Evolutionary conservation across 2,797 vertebrate species (phyloP), one percentile per base, ranked within the genome.

Genomic region (Myotis findleyi): DNA sequence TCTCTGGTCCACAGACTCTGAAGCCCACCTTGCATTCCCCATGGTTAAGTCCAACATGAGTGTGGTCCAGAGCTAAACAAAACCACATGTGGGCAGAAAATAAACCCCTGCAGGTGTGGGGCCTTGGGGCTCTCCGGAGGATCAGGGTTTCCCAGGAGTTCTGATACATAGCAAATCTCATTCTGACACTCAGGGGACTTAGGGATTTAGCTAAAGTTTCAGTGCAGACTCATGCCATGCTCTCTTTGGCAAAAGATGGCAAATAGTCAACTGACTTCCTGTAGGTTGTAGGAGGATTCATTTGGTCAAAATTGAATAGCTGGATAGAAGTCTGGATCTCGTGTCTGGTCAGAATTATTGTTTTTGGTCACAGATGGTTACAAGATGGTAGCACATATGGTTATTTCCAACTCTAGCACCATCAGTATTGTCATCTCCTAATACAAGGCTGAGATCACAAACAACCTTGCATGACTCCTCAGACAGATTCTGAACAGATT

Each of bases 351-450:
- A 30, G 80, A 30, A 53, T 49, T n/a, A 53, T 27, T 36, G 38
- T 47, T 86, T 68, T 80, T 23, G 47, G 57, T 71, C 57, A 36
- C 92, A 95, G 80, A 89, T 76, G 89, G 80, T 18, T 25, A 27
- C 57, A 69, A 91, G 92, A 57, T 9, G 84, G 57, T 55, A 53
- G 75, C 2, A 8, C 89, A 57, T 36, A 83, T 53, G 71, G 11
- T n/a, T 14, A 62, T 87, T 87, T 91, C 92, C 0, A 0, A 71
- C 33, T 47, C 69, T 1, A 11, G 73, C 13, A 4, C 69, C 27
- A 0, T 7, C 11, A 3, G 49, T 16, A 16, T 9, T n/a, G 36
- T 64, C 68, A n/a, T 69, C 69, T 91, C 68, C 68, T 53, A 10
- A 41, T 1, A 68, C 7, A 51, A 94, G 38, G 41, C 73, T 88